phyloP scores from a whole-genome alignment of 2,888 invertebrate genomes.

The Aporophyla lueneburgensis region DNA sequence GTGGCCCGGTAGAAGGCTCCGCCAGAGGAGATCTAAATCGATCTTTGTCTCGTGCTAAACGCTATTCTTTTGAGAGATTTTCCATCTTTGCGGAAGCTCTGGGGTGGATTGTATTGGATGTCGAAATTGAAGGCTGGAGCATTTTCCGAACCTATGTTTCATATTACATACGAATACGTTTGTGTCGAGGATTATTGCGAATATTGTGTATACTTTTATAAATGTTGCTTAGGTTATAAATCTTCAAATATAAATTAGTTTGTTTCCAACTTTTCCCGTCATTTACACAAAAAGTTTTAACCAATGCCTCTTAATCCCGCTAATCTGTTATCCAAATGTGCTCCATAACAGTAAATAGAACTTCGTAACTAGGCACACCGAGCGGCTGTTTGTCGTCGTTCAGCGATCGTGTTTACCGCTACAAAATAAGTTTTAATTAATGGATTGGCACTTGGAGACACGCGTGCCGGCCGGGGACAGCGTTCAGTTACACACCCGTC shows the following conservation, averaged over 20 bases:
- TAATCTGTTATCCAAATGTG: conserved; percentile 81
- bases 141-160: conserved; percentile 71
- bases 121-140: conserved; percentile 79
- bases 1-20: conserved; percentile 84
- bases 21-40: conserved; percentile 86
- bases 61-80: conserved; percentile 89
- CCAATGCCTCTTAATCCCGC: conserved; percentile 76
- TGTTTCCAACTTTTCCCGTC: conserved; percentile 1
- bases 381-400: conserved; percentile 79
- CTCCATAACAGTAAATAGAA: conserved; percentile 81
- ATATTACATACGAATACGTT: conserved; percentile 41
- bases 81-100: conserved; percentile 84
- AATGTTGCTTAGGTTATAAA: background rate
- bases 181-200: conserved; percentile 15
- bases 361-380: conserved; percentile 79
- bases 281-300: conserved; percentile 53
- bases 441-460: conserved; percentile 89
- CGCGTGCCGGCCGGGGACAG: conserved; percentile 81
- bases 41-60: conserved; percentile 89
- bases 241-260: background rate
- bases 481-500: conserved; percentile 79
- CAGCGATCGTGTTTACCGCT: conserved; percentile 82
- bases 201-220: background rate
- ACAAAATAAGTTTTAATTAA: conserved; percentile 91
- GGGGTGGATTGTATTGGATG: conserved; percentile 83